Evolutionary conservation across 2,797 vertebrate genomes (phyloP).

Genomic region (Pipistrellus pipistrellus): DNA sequence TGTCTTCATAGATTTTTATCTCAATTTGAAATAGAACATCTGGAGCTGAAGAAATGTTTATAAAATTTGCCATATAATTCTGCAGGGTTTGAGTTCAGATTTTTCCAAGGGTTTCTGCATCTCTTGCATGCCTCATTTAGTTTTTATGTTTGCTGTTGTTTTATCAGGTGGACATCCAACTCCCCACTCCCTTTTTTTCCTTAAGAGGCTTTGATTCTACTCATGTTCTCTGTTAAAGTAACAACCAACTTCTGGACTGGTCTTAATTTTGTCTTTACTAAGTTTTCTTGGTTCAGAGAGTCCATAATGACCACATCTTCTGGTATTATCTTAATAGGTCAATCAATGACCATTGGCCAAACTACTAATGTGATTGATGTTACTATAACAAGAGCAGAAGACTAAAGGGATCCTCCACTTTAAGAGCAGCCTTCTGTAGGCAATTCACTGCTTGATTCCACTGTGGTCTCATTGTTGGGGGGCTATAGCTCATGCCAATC

Average conservation of each 20-base stretch:
- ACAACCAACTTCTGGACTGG: background rate
- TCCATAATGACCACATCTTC: background rate
- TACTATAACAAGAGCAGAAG: background rate
- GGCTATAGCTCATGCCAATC: background rate
- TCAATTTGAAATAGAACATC: constrained; percentile 29
- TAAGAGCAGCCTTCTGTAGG: background rate
- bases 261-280: constrained; percentile 32
- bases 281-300: background rate
- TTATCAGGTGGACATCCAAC: background rate
- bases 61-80: constrained; percentile 33
- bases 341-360: background rate
- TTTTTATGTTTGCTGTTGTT: constrained; percentile 52
- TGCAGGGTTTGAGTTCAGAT: background rate
- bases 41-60: constrained; percentile 14
- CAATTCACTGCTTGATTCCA: background rate
- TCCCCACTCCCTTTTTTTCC: background rate
- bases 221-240: constrained; percentile 31
- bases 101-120: constrained; percentile 40
- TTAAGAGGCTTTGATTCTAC: background rate
- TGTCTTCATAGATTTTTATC: background rate
- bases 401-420: background rate
- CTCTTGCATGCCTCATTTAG: background rate
- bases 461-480: background rate
- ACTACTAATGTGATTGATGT: background rate
- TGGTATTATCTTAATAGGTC: background rate